phyloP scores from a whole-genome alignment of 2,888 invertebrate species.

The Eupelmus urozonus region DNA sequence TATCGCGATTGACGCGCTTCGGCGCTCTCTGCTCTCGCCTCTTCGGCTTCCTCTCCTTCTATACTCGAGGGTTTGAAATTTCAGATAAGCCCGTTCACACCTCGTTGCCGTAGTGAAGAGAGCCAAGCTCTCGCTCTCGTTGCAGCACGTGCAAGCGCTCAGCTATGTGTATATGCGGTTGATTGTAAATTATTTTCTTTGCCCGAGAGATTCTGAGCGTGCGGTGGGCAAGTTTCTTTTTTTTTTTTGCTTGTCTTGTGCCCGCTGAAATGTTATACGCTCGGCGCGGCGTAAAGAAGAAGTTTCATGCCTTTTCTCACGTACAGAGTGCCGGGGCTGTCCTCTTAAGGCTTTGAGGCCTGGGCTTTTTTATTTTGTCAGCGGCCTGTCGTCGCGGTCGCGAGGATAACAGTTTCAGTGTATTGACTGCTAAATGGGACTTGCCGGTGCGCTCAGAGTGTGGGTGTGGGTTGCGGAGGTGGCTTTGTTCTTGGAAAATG shows the following conservation, averaged over 20 bases:
- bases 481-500: background rate
- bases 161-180: conserved; percentile 7
- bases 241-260: conserved; percentile 4
- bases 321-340: conserved; percentile 11
- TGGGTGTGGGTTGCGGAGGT: background rate
- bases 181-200: conserved; percentile 44
- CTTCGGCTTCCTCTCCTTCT: background rate
- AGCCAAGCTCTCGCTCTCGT: conserved; percentile 4
- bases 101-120: conserved; percentile 50
- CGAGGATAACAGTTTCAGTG: conserved; percentile 10
- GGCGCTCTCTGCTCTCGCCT: background rate
- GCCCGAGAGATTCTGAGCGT: background rate
- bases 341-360: background rate
- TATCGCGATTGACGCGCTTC: conserved; percentile 29
- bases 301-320: conserved; percentile 47
- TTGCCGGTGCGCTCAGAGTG: background rate
- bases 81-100: conserved; percentile 56
- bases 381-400: conserved; percentile 6
- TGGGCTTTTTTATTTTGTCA: conserved; percentile 1
- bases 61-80: conserved; percentile 52
- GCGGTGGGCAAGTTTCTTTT: background rate
- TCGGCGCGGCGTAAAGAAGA: conserved; percentile 31
- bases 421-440: conserved; percentile 35
- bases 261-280: conserved; percentile 35
- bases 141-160: background rate